Percentiles rank a stretch among this genome's conserved stretches.
phyloP scores from a whole-genome alignment of 2,113 vertebrate species.

The Picathartes gymnocephalus region DNA sequence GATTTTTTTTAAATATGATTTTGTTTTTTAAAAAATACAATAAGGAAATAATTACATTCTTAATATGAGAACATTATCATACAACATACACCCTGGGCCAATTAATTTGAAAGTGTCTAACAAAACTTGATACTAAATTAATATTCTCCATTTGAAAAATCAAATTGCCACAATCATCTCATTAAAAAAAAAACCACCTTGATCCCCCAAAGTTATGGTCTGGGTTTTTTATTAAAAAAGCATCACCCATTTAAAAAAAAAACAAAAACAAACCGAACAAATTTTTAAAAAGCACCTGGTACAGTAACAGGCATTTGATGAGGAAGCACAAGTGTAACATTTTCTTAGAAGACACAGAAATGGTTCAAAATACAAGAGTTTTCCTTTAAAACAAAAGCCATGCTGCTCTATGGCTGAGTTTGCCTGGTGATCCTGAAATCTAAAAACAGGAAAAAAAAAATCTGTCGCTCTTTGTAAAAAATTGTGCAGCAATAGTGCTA shows the following conservation, averaged over 20 bases:
- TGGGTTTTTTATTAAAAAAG: not conserved
- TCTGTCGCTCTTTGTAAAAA: not conserved
- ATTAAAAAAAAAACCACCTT: not conserved
- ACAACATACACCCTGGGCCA: constrained; percentile 53
- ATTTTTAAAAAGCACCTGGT: not conserved
- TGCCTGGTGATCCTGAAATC: not conserved
- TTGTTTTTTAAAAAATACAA: constrained; percentile 74
- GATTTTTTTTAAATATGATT: constrained; percentile 69
- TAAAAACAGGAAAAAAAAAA: not conserved
- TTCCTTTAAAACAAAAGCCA: constrained; percentile 13
- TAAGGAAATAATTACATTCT: constrained; percentile 79
- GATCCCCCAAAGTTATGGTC: constrained; percentile 20
- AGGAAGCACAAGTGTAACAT: constrained; percentile 19
- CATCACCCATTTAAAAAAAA: not conserved
- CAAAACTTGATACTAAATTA: constrained; percentile 33
- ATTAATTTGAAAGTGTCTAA: constrained; percentile 33
- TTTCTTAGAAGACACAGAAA: not conserved
- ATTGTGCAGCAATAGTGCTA: not conserved
- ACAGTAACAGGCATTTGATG: constrained; percentile 4
- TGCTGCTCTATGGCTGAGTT: not conserved
- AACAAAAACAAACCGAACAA: not conserved
- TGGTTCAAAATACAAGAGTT: constrained; percentile 11
- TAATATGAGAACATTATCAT: constrained; percentile 68
- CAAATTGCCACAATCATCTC: constrained; percentile 31
- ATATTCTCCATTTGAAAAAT: constrained; percentile 42